A percentile compares a stretch with the other conserved stretches of the same genome.
Evolutionary conservation across 2,888 invertebrate species (phyloP).

Genomic region (Chrysomela aeneicollis): DNA sequence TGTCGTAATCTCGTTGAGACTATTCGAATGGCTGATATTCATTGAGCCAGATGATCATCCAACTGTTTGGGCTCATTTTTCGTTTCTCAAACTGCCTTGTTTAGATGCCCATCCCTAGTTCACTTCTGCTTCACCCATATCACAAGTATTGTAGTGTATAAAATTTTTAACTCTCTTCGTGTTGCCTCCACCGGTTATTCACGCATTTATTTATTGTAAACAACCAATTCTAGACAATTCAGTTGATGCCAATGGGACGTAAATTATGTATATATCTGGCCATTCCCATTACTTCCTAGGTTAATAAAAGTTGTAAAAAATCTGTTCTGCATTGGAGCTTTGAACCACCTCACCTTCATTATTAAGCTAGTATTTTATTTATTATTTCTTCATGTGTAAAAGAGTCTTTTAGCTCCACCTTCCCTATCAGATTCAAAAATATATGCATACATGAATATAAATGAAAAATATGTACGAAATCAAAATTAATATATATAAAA

Average conservation of each 20-base stretch:
- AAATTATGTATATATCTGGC: neutral
- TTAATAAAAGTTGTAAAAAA: too few species aligned
- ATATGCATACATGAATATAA: too few species aligned
- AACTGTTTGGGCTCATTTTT: constrained; percentile 43
- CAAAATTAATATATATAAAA: too few species aligned
- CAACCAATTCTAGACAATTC: neutral
- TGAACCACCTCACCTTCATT: too few species aligned
- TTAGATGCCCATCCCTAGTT: constrained; percentile 14
- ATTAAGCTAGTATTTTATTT: too few species aligned
- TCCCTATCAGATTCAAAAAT: too few species aligned
- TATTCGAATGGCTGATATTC: neutral
- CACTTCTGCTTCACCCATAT: constrained; percentile 12
- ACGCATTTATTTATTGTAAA: neutral
- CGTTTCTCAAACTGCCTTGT: constrained; percentile 30
- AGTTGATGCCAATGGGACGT: neutral
- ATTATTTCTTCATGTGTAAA: too few species aligned
- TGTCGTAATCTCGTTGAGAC: neutral
- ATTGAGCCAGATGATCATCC: constrained; percentile 38
- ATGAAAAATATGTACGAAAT: too few species aligned
- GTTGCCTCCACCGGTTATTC: neutral
- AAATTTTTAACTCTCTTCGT: neutral
- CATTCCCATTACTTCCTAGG: too few species aligned
- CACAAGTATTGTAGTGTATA: constrained; percentile 7
- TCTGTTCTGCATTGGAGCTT: too few species aligned
- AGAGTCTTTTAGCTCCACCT: too few species aligned